Conservation (phyloP, 2,888 invertebrate genomes). For the Troides oblongomaculatus region DNA sequence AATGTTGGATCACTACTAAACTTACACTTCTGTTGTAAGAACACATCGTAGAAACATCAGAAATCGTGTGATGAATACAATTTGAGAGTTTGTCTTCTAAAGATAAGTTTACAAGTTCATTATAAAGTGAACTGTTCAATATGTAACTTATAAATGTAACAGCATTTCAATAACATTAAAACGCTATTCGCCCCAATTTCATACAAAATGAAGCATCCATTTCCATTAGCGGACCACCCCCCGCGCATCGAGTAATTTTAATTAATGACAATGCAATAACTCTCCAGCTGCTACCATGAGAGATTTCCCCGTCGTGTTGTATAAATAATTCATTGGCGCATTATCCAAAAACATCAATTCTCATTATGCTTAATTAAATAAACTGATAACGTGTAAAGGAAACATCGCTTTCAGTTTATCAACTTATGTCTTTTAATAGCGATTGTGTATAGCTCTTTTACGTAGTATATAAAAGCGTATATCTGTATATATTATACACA, state of each 20-base stretch:
- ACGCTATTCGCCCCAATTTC: slow-evolving; percentile 3
- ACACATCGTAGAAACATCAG: too few relatives aligned
- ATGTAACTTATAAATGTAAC: background rate
- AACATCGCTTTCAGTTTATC: background rate
- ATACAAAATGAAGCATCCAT: slow-evolving; percentile 10
- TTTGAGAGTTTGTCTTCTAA: too few relatives aligned
- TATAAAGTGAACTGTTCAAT: background rate
- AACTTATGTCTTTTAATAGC: too few relatives aligned
- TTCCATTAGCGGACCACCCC: slow-evolving; percentile 13
- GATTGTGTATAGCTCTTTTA: too few relatives aligned
- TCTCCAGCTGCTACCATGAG: background rate
- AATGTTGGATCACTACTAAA: too few relatives aligned
- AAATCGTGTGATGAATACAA: too few relatives aligned
- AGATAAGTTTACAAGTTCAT: too few relatives aligned
- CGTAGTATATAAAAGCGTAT: too few relatives aligned
- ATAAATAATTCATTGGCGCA: background rate
- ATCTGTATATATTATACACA: too few relatives aligned
- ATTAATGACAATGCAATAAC: slow-evolving; percentile 16
- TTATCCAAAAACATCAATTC: background rate
- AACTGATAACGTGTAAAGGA: background rate
- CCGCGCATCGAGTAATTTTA: slow-evolving; percentile 17
- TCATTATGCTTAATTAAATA: background rate
- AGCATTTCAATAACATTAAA: background rate
- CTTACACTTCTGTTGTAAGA: too few relatives aligned
- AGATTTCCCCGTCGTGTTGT: background rate